Conservation (phyloP, 2,113 vertebrate species). For the Brachyhypopomus gauderio region DNA sequence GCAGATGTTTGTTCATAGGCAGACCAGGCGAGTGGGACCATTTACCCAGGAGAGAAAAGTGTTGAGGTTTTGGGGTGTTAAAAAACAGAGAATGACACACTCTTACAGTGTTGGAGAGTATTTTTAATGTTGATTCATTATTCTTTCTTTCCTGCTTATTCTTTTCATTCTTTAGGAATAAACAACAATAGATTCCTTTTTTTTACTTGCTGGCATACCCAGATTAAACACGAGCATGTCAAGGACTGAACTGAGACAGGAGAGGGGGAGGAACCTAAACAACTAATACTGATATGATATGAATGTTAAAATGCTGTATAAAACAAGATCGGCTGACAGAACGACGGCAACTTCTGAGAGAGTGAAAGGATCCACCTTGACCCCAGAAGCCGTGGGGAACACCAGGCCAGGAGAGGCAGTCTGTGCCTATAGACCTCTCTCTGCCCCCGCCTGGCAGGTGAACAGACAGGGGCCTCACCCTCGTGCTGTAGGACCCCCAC, state of each 20-base stretch:
- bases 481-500: conserved; percentile 50
- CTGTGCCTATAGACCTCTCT: conserved; percentile 46
- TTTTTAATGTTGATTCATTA: conserved; percentile 38
- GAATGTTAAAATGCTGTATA: background rate
- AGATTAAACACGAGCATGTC: background rate
- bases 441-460: conserved; percentile 54
- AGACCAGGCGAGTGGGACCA: conserved; percentile 63
- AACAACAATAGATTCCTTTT: background rate
- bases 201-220: background rate
- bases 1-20: conserved; percentile 70
- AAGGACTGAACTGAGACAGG: background rate
- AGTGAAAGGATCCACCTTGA: conserved; percentile 55
- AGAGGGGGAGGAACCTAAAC: background rate
- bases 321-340: conserved; percentile 1
- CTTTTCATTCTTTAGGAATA: background rate
- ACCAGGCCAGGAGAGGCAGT: conserved; percentile 46
- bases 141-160: conserved; percentile 8
- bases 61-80: conserved; percentile 58
- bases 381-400: conserved; percentile 32
- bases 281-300: no score
- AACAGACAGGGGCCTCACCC: conserved; percentile 63
- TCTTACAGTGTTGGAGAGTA: conserved; percentile 27
- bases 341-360: conserved; percentile 35
- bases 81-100: conserved; percentile 39
- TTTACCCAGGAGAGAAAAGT: conserved; percentile 48